Evolutionary conservation across 2,888 invertebrate genomes (phyloP).

Genomic region (Nomada fabriciana): DNA sequence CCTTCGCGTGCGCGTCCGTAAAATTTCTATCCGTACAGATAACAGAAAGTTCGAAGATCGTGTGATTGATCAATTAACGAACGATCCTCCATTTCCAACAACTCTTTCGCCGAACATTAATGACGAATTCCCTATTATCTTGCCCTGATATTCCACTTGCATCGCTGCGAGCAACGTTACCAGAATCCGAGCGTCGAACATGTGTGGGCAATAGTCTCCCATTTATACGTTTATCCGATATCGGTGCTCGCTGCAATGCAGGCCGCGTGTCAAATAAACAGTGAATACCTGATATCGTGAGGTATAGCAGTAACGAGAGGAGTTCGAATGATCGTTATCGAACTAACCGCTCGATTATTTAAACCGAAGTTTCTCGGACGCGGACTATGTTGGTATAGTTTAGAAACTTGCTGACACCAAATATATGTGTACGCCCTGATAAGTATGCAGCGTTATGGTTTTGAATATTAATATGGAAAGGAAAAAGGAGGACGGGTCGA

Average conservation of each 20-base stretch:
- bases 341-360: constrained; percentile 55
- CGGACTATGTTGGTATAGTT: constrained; percentile 42
- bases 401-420: constrained; percentile 24
- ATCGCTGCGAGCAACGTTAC: constrained; percentile 1
- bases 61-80: neutral
- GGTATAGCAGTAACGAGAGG: constrained; percentile 56
- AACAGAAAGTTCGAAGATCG: too few relatives aligned
- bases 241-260: constrained; percentile 30
- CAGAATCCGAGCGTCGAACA: constrained; percentile 23
- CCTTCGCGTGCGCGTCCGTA: neutral
- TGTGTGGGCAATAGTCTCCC: constrained; percentile 25
- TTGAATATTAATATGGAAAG: neutral
- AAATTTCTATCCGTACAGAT: too few relatives aligned
- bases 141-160: constrained; percentile 22
- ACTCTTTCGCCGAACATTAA: neutral
- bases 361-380: constrained; percentile 28
- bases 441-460: neutral
- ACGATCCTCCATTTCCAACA: neutral
- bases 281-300: constrained; percentile 46
- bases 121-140: constrained; percentile 4
- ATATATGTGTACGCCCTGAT: neutral
- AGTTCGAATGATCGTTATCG: constrained; percentile 53
- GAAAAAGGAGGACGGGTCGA: constrained; percentile 1
- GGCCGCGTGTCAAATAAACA: constrained; percentile 56
- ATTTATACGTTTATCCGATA: constrained; percentile 50